phyloP scores from a whole-genome alignment of 2,797 vertebrate species.

The Tapirus indicus region DNA sequence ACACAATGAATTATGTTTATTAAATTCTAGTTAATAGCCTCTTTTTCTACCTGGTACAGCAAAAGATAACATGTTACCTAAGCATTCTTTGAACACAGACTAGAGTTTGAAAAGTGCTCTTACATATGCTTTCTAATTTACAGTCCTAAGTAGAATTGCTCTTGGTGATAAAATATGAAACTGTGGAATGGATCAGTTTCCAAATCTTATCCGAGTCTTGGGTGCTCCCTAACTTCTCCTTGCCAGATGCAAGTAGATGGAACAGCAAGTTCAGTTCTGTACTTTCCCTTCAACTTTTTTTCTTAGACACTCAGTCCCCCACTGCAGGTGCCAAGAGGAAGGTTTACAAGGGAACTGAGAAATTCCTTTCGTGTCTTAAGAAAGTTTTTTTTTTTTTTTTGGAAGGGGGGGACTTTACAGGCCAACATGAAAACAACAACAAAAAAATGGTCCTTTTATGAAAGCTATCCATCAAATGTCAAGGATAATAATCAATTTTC shows the following conservation, averaged over 20 bases:
- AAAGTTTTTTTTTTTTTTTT: constrained; percentile 72
- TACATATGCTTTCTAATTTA: accelerated
- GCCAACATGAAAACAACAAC: constrained; percentile 57
- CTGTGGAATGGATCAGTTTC: not conserved
- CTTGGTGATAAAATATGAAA: not conserved
- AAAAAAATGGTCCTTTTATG: constrained; percentile 90
- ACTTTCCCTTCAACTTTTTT: not conserved
- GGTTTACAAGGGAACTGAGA: constrained; percentile 51
- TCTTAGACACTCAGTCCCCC: not conserved
- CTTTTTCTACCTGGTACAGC: not conserved
- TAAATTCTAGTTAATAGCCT: not conserved
- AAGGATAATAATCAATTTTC: constrained; percentile 98
- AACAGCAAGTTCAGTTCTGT: not conserved
- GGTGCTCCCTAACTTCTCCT: not conserved
- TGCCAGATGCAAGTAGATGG: accelerated
- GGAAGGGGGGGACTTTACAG: constrained; percentile 78
- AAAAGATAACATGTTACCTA: not conserved
- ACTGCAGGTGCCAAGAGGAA: constrained; percentile 22
- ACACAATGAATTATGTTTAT: accelerated
- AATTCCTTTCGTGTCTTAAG: constrained; percentile 70
- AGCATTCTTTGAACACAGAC: not conserved
- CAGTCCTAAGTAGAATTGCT: not conserved
- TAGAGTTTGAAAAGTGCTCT: not conserved
- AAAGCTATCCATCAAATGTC: constrained; percentile 98
- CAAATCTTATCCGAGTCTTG: accelerated